Evolutionary conservation across 37 sponge, comb jelly and placozoan species (phyloP).

Genomic region (Theonella swinhoei): DNA sequence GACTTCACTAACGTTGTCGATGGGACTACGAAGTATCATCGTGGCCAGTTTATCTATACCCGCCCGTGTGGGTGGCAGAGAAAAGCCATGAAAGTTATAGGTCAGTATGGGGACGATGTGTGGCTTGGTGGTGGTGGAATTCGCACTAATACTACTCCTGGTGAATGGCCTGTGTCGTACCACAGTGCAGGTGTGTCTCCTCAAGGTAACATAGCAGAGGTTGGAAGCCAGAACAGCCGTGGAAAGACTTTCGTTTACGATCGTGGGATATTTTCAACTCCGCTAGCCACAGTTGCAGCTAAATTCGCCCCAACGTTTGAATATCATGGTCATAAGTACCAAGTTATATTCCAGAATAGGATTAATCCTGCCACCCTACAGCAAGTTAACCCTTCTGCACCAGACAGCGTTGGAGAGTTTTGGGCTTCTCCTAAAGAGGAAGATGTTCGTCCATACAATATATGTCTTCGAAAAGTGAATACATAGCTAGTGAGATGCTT

Average conservation of each 20-base stretch:
- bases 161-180: conserved; percentile 59
- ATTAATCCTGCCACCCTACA: conserved; percentile 33
- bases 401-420: conserved; percentile 38
- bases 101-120: conserved; percentile 11
- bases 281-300: conserved; percentile 3
- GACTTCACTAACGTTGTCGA: conserved; percentile 33
- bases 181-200: conserved; percentile 22
- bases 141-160: conserved; percentile 10
- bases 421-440: conserved; percentile 47
- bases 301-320: conserved; percentile 7
- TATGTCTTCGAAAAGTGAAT: background rate
- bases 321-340: conserved; percentile 24
- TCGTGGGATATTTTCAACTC: conserved; percentile 35
- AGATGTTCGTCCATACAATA: conserved; percentile 42
- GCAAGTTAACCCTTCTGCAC: background rate
- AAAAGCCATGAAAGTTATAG: conserved; percentile 36
- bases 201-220: background rate
- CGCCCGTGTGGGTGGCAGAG: conserved; percentile 57
- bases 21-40: conserved; percentile 22
- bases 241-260: conserved; percentile 17
- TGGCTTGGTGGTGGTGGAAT: conserved; percentile 56
- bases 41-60: conserved; percentile 30
- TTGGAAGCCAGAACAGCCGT: conserved; percentile 5
- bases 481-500: background rate
- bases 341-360: conserved; percentile 21